Evolutionary conservation across 2,113 vertebrate genomes (phyloP), one percentile per base, ranked within the genome.

Genomic region (Cyphomyrus discorhynchus): DNA sequence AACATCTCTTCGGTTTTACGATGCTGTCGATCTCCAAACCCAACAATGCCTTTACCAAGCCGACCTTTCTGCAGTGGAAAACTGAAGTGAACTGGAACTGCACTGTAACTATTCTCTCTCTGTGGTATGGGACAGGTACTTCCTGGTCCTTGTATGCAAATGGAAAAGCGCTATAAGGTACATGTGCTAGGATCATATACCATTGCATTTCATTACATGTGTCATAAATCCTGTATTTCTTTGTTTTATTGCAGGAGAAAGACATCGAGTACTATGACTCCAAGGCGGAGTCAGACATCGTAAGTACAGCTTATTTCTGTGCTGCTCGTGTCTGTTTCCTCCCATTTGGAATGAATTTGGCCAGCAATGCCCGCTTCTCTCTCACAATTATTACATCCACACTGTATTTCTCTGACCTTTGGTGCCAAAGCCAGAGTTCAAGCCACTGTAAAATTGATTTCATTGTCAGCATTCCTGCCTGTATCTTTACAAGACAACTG

Each of bases 241-340:
- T 50, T 84, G 77, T 94, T 94, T 93, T 56, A 87, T 92, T 92
- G 92, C 96, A 99, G 98, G 98, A 98, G 94, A 97, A 96, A 93
- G 97, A 97, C 93, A 98, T 99, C 89, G 95, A 96, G 95, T 99
- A 99, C 95, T 99, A 99, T 1, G 98, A 99, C 89, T 97, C 98
- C 94, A 99, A 99, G 95, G 97, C 97, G 0, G 98, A 99, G 74
- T 97, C 97, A 0, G 97, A 98, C 95, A 97, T 97, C 53, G 98
- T 99, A 93, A 99, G 98, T 98, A 94, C 90, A 93, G 94, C 92
- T 92, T 90, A 85, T 88, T 86, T 70, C 49, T 50, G 86, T 77
- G 50, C 24, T 66, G 35, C 56, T 74, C 88, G 92, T 93, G 91
- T 83, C 66, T 47, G 39, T 10, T 74, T 49, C 86, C 31, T 82